Evolutionary conservation across 2,888 invertebrate species (phyloP).

Genomic region (Spialia ferax): DNA sequence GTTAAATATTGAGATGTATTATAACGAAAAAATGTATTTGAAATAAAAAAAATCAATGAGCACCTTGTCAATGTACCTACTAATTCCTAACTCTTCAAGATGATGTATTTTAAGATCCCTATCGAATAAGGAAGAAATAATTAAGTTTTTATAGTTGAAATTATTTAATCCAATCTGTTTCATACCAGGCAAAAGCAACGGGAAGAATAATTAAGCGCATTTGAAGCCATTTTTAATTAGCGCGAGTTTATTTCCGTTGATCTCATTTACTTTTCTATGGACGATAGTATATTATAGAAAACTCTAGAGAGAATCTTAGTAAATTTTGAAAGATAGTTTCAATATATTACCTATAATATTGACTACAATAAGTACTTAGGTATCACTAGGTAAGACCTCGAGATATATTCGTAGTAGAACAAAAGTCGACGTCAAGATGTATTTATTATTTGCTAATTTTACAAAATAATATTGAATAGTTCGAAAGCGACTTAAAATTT

Average conservation of each 20-base stretch:
- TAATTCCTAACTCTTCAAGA: no score
- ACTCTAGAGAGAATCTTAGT: background rate
- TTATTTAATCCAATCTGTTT: background rate
- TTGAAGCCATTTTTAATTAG: background rate
- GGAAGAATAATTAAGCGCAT: background rate
- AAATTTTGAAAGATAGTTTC: background rate
- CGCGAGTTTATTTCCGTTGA: slow-evolving; percentile 12
- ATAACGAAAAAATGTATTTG: no score
- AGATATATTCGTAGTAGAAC: no score
- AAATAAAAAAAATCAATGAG: no score
- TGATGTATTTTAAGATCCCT: no score
- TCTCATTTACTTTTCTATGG: background rate
- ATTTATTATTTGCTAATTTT: background rate
- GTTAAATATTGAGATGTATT: no score
- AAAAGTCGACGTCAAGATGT: no score
- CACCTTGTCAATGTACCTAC: no score
- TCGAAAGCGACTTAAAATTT: no score
- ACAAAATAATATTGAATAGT: no score
- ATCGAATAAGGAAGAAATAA: no score
- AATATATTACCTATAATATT: background rate
- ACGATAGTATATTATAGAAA: background rate
- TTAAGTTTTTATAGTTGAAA: background rate
- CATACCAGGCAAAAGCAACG: background rate
- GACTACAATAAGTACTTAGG: background rate
- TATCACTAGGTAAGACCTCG: no score